Evolutionary conservation across 2,113 vertebrate species (phyloP).

Genomic region (Oreotrochilus melanogaster): DNA sequence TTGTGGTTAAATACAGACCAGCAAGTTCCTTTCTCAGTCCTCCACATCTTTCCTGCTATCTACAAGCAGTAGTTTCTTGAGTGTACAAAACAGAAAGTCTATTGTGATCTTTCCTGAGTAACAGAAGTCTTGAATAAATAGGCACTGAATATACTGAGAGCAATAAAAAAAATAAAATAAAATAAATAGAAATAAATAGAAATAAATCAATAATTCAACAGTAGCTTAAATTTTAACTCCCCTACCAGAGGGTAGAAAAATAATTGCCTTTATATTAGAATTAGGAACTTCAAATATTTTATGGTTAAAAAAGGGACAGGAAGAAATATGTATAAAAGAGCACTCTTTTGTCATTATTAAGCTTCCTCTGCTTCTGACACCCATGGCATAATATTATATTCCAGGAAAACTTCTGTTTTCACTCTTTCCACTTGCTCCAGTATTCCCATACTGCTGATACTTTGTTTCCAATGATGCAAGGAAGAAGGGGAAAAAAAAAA

Average conservation of each 20-base stretch:
- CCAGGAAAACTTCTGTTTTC: slow-evolving; percentile 53
- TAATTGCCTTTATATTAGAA: not conserved
- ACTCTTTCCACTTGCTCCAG: slow-evolving; percentile 40
- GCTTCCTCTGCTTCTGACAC: slow-evolving; percentile 21
- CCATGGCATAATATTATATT: not conserved
- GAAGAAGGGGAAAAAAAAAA: not conserved
- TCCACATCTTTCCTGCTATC: not conserved
- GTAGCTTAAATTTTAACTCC: not conserved
- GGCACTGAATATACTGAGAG: not conserved
- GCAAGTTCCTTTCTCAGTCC: not conserved
- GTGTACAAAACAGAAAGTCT: not conserved
- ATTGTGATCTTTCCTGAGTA: slow-evolving; percentile 14
- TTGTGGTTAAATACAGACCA: not conserved
- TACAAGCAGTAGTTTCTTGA: not conserved
- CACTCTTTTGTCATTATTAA: slow-evolving; percentile 1
- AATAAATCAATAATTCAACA: not conserved
- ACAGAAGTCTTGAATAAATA: not conserved
- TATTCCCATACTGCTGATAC: slow-evolving; percentile 39
- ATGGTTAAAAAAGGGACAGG: not conserved
- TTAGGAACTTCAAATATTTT: not conserved
- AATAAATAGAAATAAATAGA: not conserved
- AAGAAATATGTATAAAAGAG: not conserved
- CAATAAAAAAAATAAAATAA: not conserved
- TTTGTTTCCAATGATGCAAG: slow-evolving; percentile 45
- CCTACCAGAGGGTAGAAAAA: not conserved